Evolutionary conservation across 2,888 invertebrate species (phyloP).

Genomic region (Drosophila lutescens): DNA sequence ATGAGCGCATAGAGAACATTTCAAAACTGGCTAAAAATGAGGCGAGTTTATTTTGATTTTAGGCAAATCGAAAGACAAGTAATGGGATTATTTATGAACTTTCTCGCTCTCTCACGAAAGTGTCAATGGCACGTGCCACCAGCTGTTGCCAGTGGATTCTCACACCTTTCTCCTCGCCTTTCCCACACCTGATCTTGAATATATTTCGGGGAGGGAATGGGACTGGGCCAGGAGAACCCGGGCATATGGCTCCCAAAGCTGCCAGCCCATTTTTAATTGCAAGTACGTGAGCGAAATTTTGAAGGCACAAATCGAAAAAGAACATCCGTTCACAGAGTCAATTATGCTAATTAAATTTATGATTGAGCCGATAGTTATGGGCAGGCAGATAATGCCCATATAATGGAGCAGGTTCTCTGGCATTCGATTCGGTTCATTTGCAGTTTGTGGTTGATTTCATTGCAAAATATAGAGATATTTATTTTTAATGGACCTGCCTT

Average conservation of each 20-base stretch:
- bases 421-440: constrained; percentile 27
- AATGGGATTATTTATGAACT: not conserved
- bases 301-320: constrained; percentile 33
- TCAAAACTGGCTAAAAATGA: constrained; percentile 13
- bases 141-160: constrained; percentile 24
- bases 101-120: not conserved
- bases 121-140: constrained; percentile 37
- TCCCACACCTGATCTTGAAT: constrained; percentile 19
- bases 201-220: not conserved
- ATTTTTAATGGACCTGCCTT: constrained; percentile 45
- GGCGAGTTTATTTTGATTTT: constrained; percentile 1
- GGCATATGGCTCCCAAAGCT: constrained; percentile 35
- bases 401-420: constrained; percentile 37
- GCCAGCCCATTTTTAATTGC: constrained; percentile 44
- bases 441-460: constrained; percentile 45
- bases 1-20: constrained; percentile 1
- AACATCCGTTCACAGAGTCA: constrained; percentile 47
- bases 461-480: constrained; percentile 44
- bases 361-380: constrained; percentile 51
- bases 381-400: constrained; percentile 43
- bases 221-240: not conserved
- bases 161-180: constrained; percentile 11
- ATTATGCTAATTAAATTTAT: constrained; percentile 53
- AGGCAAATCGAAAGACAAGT: constrained; percentile 6
- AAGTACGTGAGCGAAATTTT: constrained; percentile 45